A percentile compares a stretch with the other conserved stretches of the same genome.
phyloP scores from a whole-genome alignment of 2,113 vertebrate species.

The Thunnus maccoyii region DNA sequence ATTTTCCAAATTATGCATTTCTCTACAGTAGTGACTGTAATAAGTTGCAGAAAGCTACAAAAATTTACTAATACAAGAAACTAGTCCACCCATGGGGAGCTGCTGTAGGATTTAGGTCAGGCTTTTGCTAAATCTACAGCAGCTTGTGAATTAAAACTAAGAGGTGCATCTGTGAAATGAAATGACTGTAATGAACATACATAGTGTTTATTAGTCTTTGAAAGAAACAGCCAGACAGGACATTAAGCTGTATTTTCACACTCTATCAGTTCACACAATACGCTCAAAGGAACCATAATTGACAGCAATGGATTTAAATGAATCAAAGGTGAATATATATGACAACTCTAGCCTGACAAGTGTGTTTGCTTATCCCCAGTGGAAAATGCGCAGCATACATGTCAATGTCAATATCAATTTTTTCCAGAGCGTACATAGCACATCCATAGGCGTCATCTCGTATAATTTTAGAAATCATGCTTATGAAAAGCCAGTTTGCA shows the following conservation, averaged over 20 bases:
- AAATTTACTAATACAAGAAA: conserved; percentile 55
- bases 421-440: neutral
- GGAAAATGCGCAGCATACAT: conserved; percentile 39
- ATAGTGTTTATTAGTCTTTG: conserved; percentile 59
- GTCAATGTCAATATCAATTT: conserved; percentile 36
- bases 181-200: conserved; percentile 47
- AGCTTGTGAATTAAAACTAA: conserved; percentile 57
- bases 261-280: conserved; percentile 44
- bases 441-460: conserved; percentile 39
- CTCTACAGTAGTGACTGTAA: conserved; percentile 60
- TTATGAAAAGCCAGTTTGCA: conserved; percentile 43
- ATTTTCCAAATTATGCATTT: conserved; percentile 70
- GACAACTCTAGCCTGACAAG: conserved; percentile 43
- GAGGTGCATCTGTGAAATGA: conserved; percentile 54
- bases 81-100: conserved; percentile 63
- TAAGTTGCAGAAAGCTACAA: conserved; percentile 60
- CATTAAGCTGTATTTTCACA: conserved; percentile 68
- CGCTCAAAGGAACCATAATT: conserved; percentile 47
- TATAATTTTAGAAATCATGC: conserved; percentile 7
- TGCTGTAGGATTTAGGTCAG: conserved; percentile 73
- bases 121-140: conserved; percentile 62
- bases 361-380: conserved; percentile 65
- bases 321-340: conserved; percentile 62
- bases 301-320: conserved; percentile 61
- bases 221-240: conserved; percentile 46